Conservation (phyloP, 2,888 invertebrate species). For the Acrobasis repandana region DNA sequence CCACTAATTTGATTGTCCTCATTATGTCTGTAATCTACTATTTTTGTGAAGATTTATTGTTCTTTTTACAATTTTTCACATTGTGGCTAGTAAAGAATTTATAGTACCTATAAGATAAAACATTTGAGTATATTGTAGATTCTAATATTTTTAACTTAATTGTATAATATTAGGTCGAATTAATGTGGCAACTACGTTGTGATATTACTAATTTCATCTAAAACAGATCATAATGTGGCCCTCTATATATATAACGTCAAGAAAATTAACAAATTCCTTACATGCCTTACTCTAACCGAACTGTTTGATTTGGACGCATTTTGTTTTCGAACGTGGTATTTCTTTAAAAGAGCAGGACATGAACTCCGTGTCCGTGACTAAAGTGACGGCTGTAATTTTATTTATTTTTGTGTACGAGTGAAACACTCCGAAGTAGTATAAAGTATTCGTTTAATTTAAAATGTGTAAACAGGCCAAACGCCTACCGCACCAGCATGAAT, state of each 20-base stretch:
- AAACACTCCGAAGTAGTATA: constrained; percentile 32
- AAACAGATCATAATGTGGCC: background rate
- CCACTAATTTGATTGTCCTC: constrained; percentile 43
- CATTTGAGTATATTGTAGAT: too few species aligned
- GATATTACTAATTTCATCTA: background rate
- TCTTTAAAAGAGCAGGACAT: background rate
- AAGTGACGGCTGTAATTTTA: constrained; percentile 27
- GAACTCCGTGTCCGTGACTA: constrained; percentile 11
- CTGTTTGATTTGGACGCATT: background rate
- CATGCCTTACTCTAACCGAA: background rate
- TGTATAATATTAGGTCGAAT: too few species aligned
- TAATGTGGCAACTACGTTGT: background rate
- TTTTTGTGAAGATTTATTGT: constrained; percentile 2
- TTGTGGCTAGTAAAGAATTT: too few species aligned
- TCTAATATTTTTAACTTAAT: too few species aligned
- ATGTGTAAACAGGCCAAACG: constrained; percentile 51
- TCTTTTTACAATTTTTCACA: background rate
- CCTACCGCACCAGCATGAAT: constrained; percentile 45
- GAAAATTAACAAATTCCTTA: background rate
- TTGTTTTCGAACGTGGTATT: background rate
- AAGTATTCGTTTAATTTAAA: constrained; percentile 41
- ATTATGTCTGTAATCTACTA: constrained; percentile 23
- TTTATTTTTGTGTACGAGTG: constrained; percentile 22
- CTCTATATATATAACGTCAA: background rate
- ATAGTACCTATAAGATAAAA: too few species aligned